phyloP scores from a whole-genome alignment of 2,113 vertebrate genomes.

The Garra rufa region DNA sequence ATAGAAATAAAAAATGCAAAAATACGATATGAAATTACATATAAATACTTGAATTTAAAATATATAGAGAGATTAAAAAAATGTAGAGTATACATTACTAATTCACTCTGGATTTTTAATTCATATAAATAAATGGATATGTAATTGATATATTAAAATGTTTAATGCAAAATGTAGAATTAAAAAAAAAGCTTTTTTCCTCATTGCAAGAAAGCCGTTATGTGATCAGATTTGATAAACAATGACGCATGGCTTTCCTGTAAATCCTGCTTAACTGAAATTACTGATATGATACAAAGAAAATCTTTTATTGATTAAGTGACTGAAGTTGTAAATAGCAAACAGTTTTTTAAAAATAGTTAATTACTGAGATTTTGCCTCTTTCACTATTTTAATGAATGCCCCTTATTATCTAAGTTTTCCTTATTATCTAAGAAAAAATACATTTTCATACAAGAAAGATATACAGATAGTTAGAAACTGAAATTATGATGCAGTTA shows the following conservation, averaged over 20 bases:
- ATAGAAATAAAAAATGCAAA: neutral
- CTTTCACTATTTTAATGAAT: neutral
- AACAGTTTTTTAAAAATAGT: neutral
- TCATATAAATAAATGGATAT: neutral
- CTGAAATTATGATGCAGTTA: neutral
- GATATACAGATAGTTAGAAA: neutral
- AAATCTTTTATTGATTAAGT: neutral
- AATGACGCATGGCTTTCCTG: neutral
- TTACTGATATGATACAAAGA: neutral
- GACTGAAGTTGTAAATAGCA: neutral
- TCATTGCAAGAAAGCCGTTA: neutral
- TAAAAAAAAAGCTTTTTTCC: neutral
- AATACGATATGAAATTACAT: neutral
- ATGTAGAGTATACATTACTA: neutral
- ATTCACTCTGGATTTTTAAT: neutral
- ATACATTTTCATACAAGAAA: neutral
- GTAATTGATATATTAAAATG: neutral
- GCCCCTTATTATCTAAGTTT: no score
- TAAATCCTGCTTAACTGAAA: neutral
- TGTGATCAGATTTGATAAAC: neutral
- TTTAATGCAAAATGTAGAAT: neutral
- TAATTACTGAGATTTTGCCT: neutral
- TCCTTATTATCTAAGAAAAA: no score
- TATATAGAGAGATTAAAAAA: neutral
- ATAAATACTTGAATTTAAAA: neutral